phyloP scores from a whole-genome alignment of 2,888 invertebrate genomes.

The Tipula unca region DNA sequence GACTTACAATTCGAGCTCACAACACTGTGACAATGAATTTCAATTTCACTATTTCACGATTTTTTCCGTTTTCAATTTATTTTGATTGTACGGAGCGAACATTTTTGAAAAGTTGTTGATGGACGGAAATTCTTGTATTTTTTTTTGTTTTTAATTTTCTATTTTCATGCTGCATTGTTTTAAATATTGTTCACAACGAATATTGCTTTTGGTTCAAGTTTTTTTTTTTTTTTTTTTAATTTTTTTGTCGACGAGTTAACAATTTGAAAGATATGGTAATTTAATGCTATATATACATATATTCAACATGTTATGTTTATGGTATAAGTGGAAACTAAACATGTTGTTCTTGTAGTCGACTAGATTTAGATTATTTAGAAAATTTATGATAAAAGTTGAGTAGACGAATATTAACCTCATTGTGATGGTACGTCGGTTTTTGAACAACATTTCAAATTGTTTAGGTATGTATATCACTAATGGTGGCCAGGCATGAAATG shows the following conservation, averaged over 20 bases:
- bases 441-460: too few relatives aligned
- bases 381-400: too few relatives aligned
- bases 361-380: too few relatives aligned
- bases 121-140: not conserved
- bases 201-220: not conserved
- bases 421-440: too few relatives aligned
- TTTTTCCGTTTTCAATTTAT: not conserved
- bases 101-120: not conserved
- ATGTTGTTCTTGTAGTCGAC: not conserved
- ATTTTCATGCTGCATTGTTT: not conserved
- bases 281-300: not conserved
- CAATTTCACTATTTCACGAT: not conserved
- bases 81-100: not conserved
- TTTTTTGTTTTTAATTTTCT: not conserved
- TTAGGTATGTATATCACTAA: too few relatives aligned
- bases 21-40: not conserved
- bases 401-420: too few relatives aligned
- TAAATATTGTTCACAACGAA: not conserved
- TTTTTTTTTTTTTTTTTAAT: not conserved
- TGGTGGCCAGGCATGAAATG: too few relatives aligned
- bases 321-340: not conserved
- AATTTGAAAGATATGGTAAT: not conserved
- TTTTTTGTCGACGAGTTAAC: not conserved
- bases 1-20: not conserved
- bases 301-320: not conserved